A percentile compares a stretch with the other conserved stretches of the same genome.
Conservation (phyloP, 1,140 invertebrate species). For the Brachionus manjavacas region DNA sequence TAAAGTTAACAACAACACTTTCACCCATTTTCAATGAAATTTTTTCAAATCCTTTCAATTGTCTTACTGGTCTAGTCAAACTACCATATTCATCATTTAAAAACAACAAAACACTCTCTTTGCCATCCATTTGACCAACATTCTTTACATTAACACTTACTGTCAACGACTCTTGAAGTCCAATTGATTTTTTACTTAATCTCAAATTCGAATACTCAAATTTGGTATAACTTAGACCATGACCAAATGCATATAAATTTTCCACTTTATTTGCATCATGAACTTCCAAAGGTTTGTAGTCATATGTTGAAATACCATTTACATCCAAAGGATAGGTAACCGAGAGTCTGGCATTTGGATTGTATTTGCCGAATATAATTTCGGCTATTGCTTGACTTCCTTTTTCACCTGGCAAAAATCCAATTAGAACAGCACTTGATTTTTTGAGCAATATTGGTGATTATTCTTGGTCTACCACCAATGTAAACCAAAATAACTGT, state of each 20-base stretch:
- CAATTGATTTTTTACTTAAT: background rate
- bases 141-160: background rate
- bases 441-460: background rate
- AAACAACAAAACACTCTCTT: background rate
- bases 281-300: background rate
- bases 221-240: background rate
- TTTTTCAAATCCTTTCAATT: slow-evolving; percentile 9
- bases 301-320: background rate
- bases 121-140: background rate
- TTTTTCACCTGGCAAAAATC: background rate
- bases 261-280: background rate
- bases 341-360: background rate
- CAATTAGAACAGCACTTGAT: background rate
- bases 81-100: background rate
- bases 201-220: background rate
- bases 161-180: background rate
- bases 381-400: background rate
- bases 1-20: background rate
- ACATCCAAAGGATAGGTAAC: background rate
- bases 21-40: background rate
- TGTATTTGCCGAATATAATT: background rate
- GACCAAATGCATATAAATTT: background rate
- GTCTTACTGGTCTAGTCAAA: background rate
- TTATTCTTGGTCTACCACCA: slow-evolving; percentile 8
- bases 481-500: background rate